phyloP scores from a whole-genome alignment of 2,113 vertebrate species.

The Halcyon senegalensis region DNA sequence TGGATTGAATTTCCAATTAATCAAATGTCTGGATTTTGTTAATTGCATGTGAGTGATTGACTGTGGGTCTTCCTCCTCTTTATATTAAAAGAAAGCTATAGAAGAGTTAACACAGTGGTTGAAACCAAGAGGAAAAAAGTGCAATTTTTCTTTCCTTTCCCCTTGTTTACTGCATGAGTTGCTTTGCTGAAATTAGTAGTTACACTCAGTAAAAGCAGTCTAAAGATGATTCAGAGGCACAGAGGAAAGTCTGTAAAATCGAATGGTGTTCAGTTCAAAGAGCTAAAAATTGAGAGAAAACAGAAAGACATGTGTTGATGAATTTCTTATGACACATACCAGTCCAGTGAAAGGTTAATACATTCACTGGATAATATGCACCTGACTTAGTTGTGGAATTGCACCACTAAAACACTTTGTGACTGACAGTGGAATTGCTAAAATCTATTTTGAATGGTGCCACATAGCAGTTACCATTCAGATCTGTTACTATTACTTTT shows the following conservation, averaged over 20 bases:
- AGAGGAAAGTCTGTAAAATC: not conserved
- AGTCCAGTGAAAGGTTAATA: not conserved
- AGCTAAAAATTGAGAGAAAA: not conserved
- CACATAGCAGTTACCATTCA: not conserved
- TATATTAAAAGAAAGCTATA: not conserved
- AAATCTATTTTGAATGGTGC: not conserved
- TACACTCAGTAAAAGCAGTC: not conserved
- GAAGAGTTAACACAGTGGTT: not conserved
- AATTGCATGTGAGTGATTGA: not conserved
- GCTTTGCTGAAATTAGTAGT: not conserved
- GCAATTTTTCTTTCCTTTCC: not conserved
- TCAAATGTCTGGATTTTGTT: not conserved
- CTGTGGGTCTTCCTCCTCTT: not conserved
- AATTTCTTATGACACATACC: not conserved
- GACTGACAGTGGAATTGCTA: not conserved
- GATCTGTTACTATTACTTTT: not conserved
- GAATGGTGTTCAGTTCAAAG: not conserved
- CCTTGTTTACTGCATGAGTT: not conserved
- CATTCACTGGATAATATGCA: not conserved
- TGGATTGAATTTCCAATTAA: conserved; percentile 1
- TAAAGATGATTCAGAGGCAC: not conserved
- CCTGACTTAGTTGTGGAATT: not conserved
- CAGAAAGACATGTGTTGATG: not conserved
- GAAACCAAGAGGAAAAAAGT: not conserved
- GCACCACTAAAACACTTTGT: not conserved